Conservation (phyloP, 2,113 vertebrate species). For the Epinephelus lanceolatus region DNA sequence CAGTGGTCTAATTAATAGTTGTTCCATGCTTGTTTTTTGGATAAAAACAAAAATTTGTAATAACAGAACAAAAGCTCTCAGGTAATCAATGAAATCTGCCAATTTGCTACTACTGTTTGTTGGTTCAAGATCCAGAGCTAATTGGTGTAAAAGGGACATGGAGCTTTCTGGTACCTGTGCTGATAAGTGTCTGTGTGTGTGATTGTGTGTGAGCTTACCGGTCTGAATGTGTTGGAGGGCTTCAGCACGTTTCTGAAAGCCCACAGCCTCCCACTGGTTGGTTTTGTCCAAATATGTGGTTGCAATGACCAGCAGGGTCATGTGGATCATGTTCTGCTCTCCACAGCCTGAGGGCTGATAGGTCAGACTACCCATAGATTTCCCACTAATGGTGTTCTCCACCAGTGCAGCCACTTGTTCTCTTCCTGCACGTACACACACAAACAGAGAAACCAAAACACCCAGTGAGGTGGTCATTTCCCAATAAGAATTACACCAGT, state of each 20-base stretch:
- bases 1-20: too few species aligned
- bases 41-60: too few species aligned
- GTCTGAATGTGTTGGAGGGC: neutral
- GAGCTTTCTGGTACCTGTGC: neutral
- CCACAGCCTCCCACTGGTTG: constrained; percentile 78
- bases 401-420: constrained; percentile 32
- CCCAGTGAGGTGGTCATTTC: too few species aligned
- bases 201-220: constrained; percentile 59
- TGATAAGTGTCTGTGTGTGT: neutral
- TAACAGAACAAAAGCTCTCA: too few species aligned
- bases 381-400: constrained; percentile 74
- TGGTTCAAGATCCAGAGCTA: too few species aligned
- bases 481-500: too few species aligned
- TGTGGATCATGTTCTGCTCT: constrained; percentile 83
- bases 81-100: too few species aligned
- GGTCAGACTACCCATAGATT: constrained; percentile 58
- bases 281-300: constrained; percentile 80
- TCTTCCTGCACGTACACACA: constrained; percentile 36
- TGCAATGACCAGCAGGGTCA: constrained; percentile 78
- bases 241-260: constrained; percentile 56
- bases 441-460: neutral
- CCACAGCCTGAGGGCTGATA: constrained; percentile 74
- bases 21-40: too few species aligned
- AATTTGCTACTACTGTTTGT: too few species aligned
- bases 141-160: too few species aligned